Evolutionary conservation across 2,113 vertebrate genomes (phyloP).

Genomic region (Trichomycterus rosablanca): DNA sequence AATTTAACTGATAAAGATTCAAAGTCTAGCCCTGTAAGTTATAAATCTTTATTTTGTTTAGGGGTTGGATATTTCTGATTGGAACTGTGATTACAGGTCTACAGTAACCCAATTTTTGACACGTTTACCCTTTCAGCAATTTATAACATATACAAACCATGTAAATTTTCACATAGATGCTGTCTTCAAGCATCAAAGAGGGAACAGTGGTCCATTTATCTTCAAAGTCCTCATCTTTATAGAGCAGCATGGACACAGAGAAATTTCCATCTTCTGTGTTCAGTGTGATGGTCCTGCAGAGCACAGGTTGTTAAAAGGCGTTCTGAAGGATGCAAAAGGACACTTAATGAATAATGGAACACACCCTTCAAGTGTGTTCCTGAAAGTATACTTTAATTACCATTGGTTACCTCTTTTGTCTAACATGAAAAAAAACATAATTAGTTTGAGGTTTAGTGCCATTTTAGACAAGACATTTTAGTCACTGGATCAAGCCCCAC

Average conservation of each 20-base stretch:
- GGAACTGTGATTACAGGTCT: too few relatives aligned
- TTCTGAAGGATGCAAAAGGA: conserved; percentile 20
- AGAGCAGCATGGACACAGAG: conserved; percentile 68
- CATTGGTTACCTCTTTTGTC: conserved; percentile 29
- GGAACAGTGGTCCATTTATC: conserved; percentile 65
- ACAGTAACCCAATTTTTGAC: too few relatives aligned
- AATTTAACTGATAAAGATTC: too few relatives aligned
- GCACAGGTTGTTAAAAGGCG: conserved; percentile 27
- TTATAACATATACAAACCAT: conserved; percentile 66
- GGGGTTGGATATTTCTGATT: too few relatives aligned
- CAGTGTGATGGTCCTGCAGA: conserved; percentile 64
- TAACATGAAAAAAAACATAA: conserved; percentile 24
- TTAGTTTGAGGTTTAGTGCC: neutral
- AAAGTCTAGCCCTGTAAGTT: too few relatives aligned
- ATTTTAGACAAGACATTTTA: conserved; percentile 11
- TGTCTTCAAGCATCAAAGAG: conserved; percentile 67
- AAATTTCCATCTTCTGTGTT: conserved; percentile 74
- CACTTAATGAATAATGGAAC: conserved; percentile 6
- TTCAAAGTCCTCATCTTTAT: conserved; percentile 68
- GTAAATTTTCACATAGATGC: conserved; percentile 70
- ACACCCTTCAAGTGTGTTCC: conserved; percentile 36
- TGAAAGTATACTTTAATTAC: conserved; percentile 20
- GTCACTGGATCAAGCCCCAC: too few relatives aligned
- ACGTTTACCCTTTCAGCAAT: too few relatives aligned
- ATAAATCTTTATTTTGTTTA: too few relatives aligned